Percentiles rank a stretch among this genome's conserved stretches.
phyloP scores from a whole-genome alignment of 2,797 vertebrate species.

The Carcharodon carcharias region DNA sequence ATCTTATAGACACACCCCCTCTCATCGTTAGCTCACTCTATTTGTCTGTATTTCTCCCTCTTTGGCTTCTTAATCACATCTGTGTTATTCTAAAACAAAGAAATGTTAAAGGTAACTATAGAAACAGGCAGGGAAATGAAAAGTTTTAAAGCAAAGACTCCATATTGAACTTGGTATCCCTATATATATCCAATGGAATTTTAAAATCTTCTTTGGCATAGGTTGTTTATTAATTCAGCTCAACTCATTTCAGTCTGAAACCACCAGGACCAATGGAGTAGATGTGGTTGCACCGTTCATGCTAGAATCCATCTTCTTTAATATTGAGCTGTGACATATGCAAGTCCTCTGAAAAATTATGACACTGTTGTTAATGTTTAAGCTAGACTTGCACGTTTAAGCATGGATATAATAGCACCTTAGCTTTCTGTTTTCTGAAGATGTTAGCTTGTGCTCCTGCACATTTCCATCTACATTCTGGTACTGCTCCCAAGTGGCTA shows the following conservation, averaged over 20 bases:
- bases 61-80: too few relatives aligned
- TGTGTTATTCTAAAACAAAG: too few relatives aligned
- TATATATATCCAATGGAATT: too few relatives aligned
- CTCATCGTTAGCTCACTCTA: too few relatives aligned
- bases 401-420: background rate
- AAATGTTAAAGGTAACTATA: too few relatives aligned
- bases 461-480: too few relatives aligned
- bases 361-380: background rate
- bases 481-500: background rate
- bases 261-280: background rate
- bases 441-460: background rate
- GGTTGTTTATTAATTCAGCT: background rate
- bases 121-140: too few relatives aligned
- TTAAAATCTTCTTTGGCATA: too few relatives aligned
- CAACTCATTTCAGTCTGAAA: background rate
- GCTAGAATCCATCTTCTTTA: background rate
- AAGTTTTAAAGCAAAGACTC: too few relatives aligned
- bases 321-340: background rate
- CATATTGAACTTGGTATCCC: too few relatives aligned
- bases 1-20: too few relatives aligned
- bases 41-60: too few relatives aligned
- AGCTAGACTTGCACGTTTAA: background rate
- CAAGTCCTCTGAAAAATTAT: background rate
- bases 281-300: background rate
- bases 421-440: background rate